Evolutionary conservation across 2,797 vertebrate species (phyloP).

Genomic region (Gorsachius magnificus): DNA sequence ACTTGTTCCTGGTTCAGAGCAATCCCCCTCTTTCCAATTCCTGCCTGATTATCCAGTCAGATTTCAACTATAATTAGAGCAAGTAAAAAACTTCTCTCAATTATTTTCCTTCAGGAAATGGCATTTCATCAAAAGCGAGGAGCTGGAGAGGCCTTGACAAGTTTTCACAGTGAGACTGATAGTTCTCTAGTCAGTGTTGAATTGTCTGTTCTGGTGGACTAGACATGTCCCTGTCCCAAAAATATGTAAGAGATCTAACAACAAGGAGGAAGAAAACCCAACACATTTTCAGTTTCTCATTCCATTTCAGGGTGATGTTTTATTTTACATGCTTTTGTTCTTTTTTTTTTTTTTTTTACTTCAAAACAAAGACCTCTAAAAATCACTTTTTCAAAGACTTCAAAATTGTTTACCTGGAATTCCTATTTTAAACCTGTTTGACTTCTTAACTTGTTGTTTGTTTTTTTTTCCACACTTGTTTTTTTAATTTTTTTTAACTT

Average conservation of each 20-base stretch:
- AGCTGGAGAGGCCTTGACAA: not conserved
- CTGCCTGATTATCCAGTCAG: not conserved
- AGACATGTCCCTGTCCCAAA: not conserved
- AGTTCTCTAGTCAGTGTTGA: not conserved
- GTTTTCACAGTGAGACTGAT: not conserved
- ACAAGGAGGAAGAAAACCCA: fast-evolving
- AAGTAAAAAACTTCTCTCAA: not conserved
- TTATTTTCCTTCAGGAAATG: not conserved
- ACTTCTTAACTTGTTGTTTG: not conserved
- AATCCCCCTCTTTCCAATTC: not conserved
- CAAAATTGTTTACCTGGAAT: not conserved
- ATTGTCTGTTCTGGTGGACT: not conserved
- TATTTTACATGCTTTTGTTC: not conserved
- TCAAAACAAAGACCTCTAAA: not conserved
- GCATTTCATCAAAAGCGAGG: not conserved
- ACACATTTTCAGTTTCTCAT: not conserved
- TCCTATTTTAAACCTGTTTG: not conserved
- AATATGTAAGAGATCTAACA: not conserved
- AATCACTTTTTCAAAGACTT: not conserved
- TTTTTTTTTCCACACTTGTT: too few relatives aligned
- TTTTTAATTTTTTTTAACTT: too few relatives aligned
- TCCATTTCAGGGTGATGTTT: not conserved
- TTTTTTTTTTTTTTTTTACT: not conserved
- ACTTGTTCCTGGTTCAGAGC: not conserved
- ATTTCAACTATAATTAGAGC: not conserved